Base-by-base conservation (phyloP, 2,888 invertebrate genomes). In the Platycnemis pennipes region DNA sequence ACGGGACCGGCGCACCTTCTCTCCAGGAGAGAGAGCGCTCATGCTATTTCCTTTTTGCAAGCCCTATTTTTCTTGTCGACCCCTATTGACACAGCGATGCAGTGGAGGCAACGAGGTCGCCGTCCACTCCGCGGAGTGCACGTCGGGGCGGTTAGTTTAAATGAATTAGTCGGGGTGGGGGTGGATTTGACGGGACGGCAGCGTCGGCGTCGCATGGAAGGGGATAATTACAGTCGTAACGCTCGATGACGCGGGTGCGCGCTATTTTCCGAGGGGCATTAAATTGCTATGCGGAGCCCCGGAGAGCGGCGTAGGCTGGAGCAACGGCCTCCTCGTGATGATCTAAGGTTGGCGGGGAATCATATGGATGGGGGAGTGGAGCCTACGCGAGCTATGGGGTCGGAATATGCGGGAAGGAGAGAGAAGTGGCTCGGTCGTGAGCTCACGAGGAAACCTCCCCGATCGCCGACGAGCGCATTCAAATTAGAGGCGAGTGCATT, bases 401-500 rank as follows among this genome's bases (percentile, higher is more conserved):
- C 1, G 63, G n/a, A n/a, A n/a, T n/a, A 63, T 26, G 22, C 22
- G 37, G 31, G 37, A 11, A 1, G 77, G 16, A 37, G 3, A 2
- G 37, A 37, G 37, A 26, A 37, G 37, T 77, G 77, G 37, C 31
- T 37, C 31, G 37, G 77, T 37, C 2, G 37, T 31, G 22, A 26
- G 77, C 7, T 77, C 11, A 1, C 37, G 77, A 77, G 77, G 37
- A 77, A 77, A 77, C 31, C 77, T 77, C 77, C 13, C 77, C 77
- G 77, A 77, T 77, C 13, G 77, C 63, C 31, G 26, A n/a, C n/a
- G 37, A 77, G 77, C 77, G 77, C 22, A 77, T 77, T 37, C 77
- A 77, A 77, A 77, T 77, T 77, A 77, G 77, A 77, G 77, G 77
- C 77, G 37, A 77, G 77, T 77, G 77, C 77, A 77, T 77, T 77